A percentile compares a stretch with the other conserved stretches of the same genome.
phyloP scores from a whole-genome alignment of 92 coral and sea anemone genomes.

The Palythoa grandiflora region DNA sequence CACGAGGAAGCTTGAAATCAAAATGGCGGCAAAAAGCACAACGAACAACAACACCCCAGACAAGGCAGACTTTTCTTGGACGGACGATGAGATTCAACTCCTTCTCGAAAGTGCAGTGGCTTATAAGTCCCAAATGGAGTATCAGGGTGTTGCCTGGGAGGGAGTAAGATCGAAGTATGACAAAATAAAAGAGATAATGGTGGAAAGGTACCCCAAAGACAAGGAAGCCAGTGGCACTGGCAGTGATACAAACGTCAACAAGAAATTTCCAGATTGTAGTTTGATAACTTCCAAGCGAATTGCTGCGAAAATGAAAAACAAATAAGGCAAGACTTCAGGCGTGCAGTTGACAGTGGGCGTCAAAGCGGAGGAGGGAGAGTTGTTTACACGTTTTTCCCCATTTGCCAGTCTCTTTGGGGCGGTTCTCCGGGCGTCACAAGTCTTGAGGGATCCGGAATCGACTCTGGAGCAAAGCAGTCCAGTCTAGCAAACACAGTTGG shows the following conservation, averaged over 20 bases:
- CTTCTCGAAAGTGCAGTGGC: conserved; percentile 43
- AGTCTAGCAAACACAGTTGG: background rate
- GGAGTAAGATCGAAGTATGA: conserved; percentile 54
- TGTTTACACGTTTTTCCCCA: conserved; percentile 50
- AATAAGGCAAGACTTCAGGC: conserved; percentile 18
- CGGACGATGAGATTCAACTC: conserved; percentile 62
- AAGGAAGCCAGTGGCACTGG: conserved; percentile 20
- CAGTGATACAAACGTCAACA: conserved; percentile 27
- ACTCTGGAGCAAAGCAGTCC: conserved; percentile 27
- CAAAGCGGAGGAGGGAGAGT: conserved; percentile 64
- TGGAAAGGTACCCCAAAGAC: conserved; percentile 57
- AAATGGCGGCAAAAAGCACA: conserved; percentile 18
- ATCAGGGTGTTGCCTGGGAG: conserved; percentile 57
- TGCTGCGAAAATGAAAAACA: conserved; percentile 55
- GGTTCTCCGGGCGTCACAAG: conserved; percentile 65
- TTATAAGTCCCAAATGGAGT: conserved; percentile 47
- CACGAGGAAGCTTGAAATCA: conserved; percentile 22
- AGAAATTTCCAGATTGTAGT: conserved; percentile 54
- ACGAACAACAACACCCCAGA: conserved; percentile 23
- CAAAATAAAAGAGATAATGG: conserved; percentile 50
- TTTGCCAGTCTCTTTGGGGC: conserved; percentile 57
- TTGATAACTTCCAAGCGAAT: conserved; percentile 47
- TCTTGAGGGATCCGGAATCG: conserved; percentile 44
- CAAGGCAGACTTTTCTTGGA: conserved; percentile 52
- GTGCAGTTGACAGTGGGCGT: conserved; percentile 60